Base-by-base conservation (phyloP, 2,113 vertebrate species). In the Mormoops blainvillei region DNA sequence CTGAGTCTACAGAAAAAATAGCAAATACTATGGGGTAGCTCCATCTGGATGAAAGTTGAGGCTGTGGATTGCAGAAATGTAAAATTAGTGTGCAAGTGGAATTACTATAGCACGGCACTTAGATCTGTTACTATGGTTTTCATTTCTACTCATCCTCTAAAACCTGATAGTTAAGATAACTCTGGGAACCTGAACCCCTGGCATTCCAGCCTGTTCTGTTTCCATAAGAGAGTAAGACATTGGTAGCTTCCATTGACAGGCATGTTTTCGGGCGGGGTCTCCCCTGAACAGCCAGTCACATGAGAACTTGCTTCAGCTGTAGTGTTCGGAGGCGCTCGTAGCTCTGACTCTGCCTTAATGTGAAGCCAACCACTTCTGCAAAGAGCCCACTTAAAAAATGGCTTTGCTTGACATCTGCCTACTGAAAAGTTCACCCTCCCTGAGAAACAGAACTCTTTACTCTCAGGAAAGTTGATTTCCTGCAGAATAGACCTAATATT, bases 361-460 rank as follows among this genome's bases (percentile, higher is more conserved):
- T 92, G 92, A 95, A 95, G 67, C 76, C 73, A 97, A 74, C 48
- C 45, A 89, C 94, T 96, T 96, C 73, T 65, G 85, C 92, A 85
- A 93, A 96, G 90, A 96, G 67, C 78, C 50, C 81, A 96, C 92
- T 95, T 95, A 92, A 96, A 80, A 95, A 95, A 95, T 83, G 65
- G 63, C 73, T 96, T 96, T 92, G 87, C 67, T 88, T 61, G 63
- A 89, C 86, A 87, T 86, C 90, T 93, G 89, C 38, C 9, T 20
- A 45, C 67, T 58, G 87, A 96, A 88, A 45, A 95, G 85, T 87
- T 96, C 63, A 88, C 73, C 73, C 45, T 96, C 36, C 26, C 68
- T 56, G 19, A 83, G 89, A 97, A 95, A 85, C 1, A 92, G 91
- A 95, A 88, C 77, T 78, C 91, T 96, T 89, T 73, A 70, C 84